phyloP scores from a whole-genome alignment of 2,113 vertebrate species.

The Pelecanoides urinatrix region DNA sequence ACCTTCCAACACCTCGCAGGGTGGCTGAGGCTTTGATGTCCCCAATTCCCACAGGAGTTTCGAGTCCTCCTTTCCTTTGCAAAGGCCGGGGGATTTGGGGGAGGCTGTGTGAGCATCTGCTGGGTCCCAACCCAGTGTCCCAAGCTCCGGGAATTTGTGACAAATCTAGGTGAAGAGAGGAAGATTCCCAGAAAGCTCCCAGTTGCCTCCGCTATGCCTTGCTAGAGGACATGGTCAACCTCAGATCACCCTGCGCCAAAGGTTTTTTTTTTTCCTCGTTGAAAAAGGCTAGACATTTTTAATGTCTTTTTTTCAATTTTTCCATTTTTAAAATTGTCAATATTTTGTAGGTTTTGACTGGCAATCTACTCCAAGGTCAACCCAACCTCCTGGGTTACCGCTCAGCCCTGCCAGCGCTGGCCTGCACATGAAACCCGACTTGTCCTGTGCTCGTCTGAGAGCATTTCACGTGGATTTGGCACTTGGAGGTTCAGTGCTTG shows the following conservation, averaged over 20 bases:
- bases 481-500: background rate
- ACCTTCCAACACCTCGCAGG: background rate
- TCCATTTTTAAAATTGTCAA: background rate
- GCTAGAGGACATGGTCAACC: background rate
- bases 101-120: background rate
- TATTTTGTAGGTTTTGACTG: background rate
- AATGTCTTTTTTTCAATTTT: background rate
- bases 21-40: background rate
- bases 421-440: background rate
- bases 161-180: background rate
- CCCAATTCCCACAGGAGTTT: fast-evolving
- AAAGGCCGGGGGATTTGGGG: background rate
- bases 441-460: background rate
- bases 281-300: background rate
- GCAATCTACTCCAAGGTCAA: background rate
- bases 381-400: background rate
- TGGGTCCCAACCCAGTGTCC: background rate
- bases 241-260: background rate
- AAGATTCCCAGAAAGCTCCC: background rate
- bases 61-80: background rate
- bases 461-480: background rate
- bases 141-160: background rate
- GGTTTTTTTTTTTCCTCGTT: fast-evolving
- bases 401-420: background rate
- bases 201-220: background rate